Conservation (phyloP, 2,888 invertebrate species). For the Notocelia uddmanniana region DNA sequence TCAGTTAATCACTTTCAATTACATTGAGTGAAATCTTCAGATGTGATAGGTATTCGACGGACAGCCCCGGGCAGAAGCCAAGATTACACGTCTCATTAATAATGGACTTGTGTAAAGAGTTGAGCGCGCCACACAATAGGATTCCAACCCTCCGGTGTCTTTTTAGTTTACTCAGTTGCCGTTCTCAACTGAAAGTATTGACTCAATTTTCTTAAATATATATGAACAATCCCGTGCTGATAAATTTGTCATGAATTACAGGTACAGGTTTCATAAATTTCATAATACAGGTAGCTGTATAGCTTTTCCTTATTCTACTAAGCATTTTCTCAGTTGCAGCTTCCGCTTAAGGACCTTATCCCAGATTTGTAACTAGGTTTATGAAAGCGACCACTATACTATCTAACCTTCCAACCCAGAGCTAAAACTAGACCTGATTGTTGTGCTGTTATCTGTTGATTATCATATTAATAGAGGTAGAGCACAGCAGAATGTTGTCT, state of each 20-base stretch:
- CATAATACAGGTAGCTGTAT: not conserved
- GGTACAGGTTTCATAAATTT: not conserved
- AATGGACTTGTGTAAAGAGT: conserved; percentile 83
- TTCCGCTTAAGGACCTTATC: too few relatives aligned
- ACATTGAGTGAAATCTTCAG: conserved; percentile 10
- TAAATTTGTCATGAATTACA: conserved; percentile 21
- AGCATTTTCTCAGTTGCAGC: too few relatives aligned
- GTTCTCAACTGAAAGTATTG: conserved; percentile 65
- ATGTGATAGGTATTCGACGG: conserved; percentile 1
- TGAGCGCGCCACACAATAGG: conserved; percentile 52
- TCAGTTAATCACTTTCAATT: conserved; percentile 8
- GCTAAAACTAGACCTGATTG: too few relatives aligned
- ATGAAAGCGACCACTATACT: too few relatives aligned
- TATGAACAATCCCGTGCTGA: conserved; percentile 25
- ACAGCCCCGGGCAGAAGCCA: conserved; percentile 49
- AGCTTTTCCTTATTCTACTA: not conserved
- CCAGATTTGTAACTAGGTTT: too few relatives aligned
- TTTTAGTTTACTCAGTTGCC: conserved; percentile 62
- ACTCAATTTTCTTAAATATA: conserved; percentile 52
- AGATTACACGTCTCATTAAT: conserved; percentile 76
- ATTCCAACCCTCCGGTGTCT: conserved; percentile 62
- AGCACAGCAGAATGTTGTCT: too few relatives aligned
- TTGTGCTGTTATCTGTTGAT: too few relatives aligned
- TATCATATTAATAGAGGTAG: too few relatives aligned
- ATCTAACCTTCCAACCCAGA: too few relatives aligned